Evolutionary conservation across 2,797 vertebrate genomes (phyloP), one percentile per base, ranked within the genome.

Genomic region (Oreochromis grahami): DNA sequence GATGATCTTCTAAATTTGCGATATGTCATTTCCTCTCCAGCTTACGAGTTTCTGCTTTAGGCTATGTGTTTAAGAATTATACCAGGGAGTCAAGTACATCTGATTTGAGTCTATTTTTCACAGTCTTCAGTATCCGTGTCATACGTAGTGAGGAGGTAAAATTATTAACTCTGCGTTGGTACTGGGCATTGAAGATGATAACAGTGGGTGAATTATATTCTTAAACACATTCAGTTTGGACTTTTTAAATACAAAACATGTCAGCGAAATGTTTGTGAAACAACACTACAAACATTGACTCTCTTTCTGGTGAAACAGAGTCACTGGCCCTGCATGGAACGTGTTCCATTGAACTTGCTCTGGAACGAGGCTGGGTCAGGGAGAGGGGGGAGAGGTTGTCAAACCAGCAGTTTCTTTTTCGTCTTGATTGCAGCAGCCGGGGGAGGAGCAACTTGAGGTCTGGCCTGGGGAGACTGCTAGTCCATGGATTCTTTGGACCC

Each of bases 71-170:
- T 55, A 24, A 14, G 53, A 55, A 55, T 55, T 1, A 55, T 55
- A 55, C 52, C 12, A 26, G 0, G 4, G 24, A 1, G 53, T 32
- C 55, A 32, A 0, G 26, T 56, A 56, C 55, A 29, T 56, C 55
- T 56, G 55, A 32, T 29, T 56, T 3, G 26, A 56, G 14, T 2
- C 1, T 17, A 56, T 2, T 1, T 29, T 56, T 56, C 14, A 29
- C 55, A 9, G 14, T 8, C 26, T 32, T 4, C 55, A 58, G 26
- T 6, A 32, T 58, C 14, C 26, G 14, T 0, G 55, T 58, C 55
- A 0, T 58, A 58, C 1, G 8, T 58, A 32, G 26, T 56, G 55
- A 58, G 26, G 3, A 58, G 26, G 55, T 56, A 0, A 56, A 32
- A 32, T 17, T 56, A 56, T 56, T 56, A 56, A 56, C 55, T 56